Evolutionary conservation across 2,113 vertebrate genomes (phyloP).

Genomic region (Paratilapia polleni): DNA sequence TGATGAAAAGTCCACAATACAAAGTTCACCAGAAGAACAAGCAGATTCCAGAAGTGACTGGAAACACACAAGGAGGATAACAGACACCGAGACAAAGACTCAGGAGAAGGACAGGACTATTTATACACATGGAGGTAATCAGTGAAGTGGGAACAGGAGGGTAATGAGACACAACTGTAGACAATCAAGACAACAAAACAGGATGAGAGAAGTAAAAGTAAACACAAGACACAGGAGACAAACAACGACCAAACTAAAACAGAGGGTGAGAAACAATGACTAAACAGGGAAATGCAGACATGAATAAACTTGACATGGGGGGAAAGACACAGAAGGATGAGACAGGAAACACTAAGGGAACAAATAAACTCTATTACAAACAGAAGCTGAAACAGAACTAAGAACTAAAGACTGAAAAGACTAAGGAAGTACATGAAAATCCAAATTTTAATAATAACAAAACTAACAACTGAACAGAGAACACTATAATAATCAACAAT

Average conservation of each 20-base stretch:
- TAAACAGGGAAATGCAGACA: background rate
- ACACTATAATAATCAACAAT: too few species aligned
- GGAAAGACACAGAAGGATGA: background rate
- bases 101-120: background rate
- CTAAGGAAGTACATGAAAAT: too few species aligned
- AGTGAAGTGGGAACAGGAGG: background rate
- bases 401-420: too few species aligned
- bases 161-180: fast-evolving
- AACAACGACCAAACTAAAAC: background rate
- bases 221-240: background rate
- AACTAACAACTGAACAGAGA: too few species aligned
- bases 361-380: too few species aligned
- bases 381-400: too few species aligned
- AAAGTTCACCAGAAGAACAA: background rate
- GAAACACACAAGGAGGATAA: background rate
- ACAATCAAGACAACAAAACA: fast-evolving
- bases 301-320: background rate
- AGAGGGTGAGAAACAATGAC: background rate
- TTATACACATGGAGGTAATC: background rate
- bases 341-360: too few species aligned
- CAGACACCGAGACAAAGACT: background rate
- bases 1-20: background rate
- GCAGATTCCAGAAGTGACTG: background rate
- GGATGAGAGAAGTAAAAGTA: background rate
- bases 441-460: too few species aligned